These are phyloP conservation scores for Zaprionus ornatus DNA, from an alignment of 1,140 invertebrate genomes.

Conservation along the genomic window DNA sequence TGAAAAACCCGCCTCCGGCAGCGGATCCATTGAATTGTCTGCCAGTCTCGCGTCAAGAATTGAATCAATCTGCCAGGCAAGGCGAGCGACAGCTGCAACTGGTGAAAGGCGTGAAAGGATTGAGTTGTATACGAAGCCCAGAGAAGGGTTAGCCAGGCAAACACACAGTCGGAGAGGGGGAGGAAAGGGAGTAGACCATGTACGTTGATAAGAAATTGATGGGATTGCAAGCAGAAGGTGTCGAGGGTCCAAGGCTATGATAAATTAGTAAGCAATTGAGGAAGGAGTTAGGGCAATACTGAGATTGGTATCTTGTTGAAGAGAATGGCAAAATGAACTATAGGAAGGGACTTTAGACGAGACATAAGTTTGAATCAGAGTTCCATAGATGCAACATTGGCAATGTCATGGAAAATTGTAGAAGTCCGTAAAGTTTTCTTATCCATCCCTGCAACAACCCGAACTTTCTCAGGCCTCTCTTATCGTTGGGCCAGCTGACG, in stretches of 20 bases:
- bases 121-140: constrained; percentile 33
- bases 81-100: constrained; percentile 49
- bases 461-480: constrained; percentile 26
- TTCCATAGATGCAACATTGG: too few relatives aligned
- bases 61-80: constrained; percentile 62
- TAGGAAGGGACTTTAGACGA: not conserved
- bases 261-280: constrained; percentile 37
- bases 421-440: not conserved
- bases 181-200: constrained; percentile 1
- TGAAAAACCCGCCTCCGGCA: constrained; percentile 34
- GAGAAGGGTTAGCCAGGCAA: not conserved
- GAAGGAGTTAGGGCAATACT: not conserved
- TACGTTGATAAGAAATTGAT: constrained; percentile 56
- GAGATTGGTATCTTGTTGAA: not conserved
- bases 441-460: not conserved
- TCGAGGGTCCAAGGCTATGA: constrained; percentile 25
- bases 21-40: constrained; percentile 59
- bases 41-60: constrained; percentile 35
- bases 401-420: not conserved
- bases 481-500: constrained; percentile 34
- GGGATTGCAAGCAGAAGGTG: constrained; percentile 7
- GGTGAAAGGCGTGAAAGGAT: constrained; percentile 80
- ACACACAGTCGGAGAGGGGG: not conserved
- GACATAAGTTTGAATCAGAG: not conserved
- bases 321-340: not conserved